Base-by-base conservation (phyloP, 2,113 vertebrate genomes). In the Misgurnus mizolepis region DNA sequence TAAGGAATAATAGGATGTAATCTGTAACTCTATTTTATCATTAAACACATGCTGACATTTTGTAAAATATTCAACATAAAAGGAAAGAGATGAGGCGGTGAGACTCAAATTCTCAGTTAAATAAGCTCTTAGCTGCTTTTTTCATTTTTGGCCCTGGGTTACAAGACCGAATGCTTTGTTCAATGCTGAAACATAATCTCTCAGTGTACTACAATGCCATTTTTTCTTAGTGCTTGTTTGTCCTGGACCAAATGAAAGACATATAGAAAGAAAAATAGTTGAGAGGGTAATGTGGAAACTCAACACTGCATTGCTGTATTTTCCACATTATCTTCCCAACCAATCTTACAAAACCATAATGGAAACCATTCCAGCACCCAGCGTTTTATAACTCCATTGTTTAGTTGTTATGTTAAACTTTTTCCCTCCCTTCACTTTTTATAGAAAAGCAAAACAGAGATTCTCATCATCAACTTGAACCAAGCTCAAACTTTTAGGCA, bases 351-450 rank as follows among this genome's bases (percentile, higher is more conserved):
- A 56, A 41, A n/a, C 0, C 6, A 53, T 53, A 3, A 70, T 53
- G 27, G 27, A 12, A 7, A 50, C 49, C 18, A 14, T n/a, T 49
- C 67, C 66, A 17, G 67, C 14, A 53, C 8, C 34, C 50, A 40
- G 40, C 69, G 11, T 15, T 74, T 74, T 74, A 72, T 45, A 22
- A 6, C 40, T 74, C 40, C 39, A 73, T 73, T 73, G 71, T 45
- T 73, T 73, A n/a, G 11, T 45, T 43, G 10, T 60, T 61, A 12
- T n/a, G 43, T 73, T n/a, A 55, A n/a, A 34, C 55, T 7, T 60
- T 45, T 34, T 34, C 27, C 27, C 27, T 34, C 27, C 40, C 55
- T 45, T 6, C 40, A 58, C 40, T 71, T 56, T 50, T 71, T 71
- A 15, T 40, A 14, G 71, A 40, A 73, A 73, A 73, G 34, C 15